A percentile compares a stretch with the other conserved stretches of the same genome.
phyloP scores from a whole-genome alignment of 2,113 vertebrate species.

The Microtus ochrogaster region DNA sequence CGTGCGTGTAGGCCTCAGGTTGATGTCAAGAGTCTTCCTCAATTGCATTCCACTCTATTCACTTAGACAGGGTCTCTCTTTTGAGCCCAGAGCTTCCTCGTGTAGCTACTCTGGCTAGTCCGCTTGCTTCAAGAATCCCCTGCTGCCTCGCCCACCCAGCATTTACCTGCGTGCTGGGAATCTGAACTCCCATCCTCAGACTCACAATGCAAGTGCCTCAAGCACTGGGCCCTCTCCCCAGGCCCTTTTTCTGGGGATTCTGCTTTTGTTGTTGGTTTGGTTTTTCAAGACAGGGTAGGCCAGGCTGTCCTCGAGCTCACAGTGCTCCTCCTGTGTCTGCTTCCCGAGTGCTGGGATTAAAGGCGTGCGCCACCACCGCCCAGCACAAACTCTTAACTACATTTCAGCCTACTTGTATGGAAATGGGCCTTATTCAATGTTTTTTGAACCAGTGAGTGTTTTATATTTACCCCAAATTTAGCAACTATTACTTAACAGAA shows the following conservation, averaged over 20 bases:
- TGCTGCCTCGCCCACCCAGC: background rate
- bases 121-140: background rate
- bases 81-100: background rate
- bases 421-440: background rate
- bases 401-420: background rate
- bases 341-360: too few relatives aligned
- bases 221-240: background rate
- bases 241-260: background rate
- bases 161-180: background rate
- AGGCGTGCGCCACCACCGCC: too few relatives aligned
- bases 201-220: background rate
- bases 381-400: background rate
- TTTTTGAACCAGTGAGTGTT: conserved; percentile 2
- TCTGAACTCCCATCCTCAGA: background rate
- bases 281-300: too few relatives aligned
- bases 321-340: too few relatives aligned
- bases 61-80: background rate
- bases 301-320: too few relatives aligned
- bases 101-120: background rate
- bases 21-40: background rate
- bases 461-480: background rate
- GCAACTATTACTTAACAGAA: background rate
- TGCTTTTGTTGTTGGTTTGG: too few relatives aligned
- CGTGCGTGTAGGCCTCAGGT: background rate
- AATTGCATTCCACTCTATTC: too few relatives aligned